Evolutionary conservation across 2,797 vertebrate genomes (phyloP).

Genomic region (Hybognathus amarus): DNA sequence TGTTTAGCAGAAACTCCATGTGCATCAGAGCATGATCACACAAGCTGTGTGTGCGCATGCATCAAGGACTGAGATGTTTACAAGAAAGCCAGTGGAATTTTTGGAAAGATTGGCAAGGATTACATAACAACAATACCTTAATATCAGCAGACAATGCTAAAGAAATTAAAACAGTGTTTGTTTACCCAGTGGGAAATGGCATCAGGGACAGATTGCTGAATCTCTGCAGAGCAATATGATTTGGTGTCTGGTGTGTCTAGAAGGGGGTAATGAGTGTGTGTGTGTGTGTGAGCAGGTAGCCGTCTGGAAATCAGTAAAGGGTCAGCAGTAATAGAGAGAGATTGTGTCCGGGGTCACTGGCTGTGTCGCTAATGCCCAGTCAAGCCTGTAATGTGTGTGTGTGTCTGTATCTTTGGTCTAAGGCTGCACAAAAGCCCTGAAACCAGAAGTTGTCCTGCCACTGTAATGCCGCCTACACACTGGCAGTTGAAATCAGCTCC

Average conservation of each 20-base stretch:
- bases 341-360: slow-evolving; percentile 5
- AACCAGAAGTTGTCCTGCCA: not conserved
- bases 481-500: too few relatives aligned
- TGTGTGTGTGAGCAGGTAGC: slow-evolving; percentile 56
- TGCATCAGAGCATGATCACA: slow-evolving; percentile 9
- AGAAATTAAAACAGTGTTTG: not conserved
- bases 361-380: slow-evolving; percentile 2
- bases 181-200: too few relatives aligned
- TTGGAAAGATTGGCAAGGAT: slow-evolving; percentile 68
- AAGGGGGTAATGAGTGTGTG: slow-evolving; percentile 20
- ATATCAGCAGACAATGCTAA: slow-evolving; percentile 6
- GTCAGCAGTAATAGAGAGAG: slow-evolving; percentile 21
- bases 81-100: slow-evolving; percentile 72
- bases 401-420: not conserved
- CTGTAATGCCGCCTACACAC: too few relatives aligned
- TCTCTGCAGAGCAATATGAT: slow-evolving; percentile 18
- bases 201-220: slow-evolving; percentile 24
- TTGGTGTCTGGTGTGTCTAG: slow-evolving; percentile 10
- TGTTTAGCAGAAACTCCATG: slow-evolving; percentile 43
- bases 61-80: slow-evolving; percentile 72
- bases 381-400: not conserved
- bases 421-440: not conserved
- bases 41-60: slow-evolving; percentile 23
- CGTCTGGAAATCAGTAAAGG: slow-evolving; percentile 44
- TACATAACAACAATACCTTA: slow-evolving; percentile 22